Conservation (phyloP, 2,888 invertebrate species). For the Melanostoma mellinum region DNA sequence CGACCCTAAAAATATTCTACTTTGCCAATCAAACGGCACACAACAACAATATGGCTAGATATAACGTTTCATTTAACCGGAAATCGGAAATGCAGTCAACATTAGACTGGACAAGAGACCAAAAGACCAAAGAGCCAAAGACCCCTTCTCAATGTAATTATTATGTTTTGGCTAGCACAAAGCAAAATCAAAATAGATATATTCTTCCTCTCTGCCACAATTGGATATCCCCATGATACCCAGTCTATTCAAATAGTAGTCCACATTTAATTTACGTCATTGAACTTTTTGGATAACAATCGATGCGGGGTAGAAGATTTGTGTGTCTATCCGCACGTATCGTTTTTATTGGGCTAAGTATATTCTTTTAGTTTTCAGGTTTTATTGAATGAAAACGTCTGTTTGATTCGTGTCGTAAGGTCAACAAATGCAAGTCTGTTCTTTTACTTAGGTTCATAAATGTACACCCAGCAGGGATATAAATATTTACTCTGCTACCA, state of each 20-base stretch:
- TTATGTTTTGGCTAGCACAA: constrained; percentile 57
- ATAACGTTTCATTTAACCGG: constrained; percentile 51
- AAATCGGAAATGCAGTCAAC: constrained; percentile 68
- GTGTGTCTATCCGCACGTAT: constrained; percentile 58
- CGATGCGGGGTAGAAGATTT: constrained; percentile 35
- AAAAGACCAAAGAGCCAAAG: constrained; percentile 29
- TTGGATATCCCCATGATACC: constrained; percentile 27
- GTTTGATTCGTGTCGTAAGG: too few species aligned
- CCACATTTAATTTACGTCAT: constrained; percentile 54
- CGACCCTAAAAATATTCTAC: constrained; percentile 50
- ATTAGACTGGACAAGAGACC: constrained; percentile 21
- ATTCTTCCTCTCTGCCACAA: constrained; percentile 10
- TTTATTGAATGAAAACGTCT: background rate
- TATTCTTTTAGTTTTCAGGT: background rate
- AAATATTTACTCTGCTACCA: too few species aligned
- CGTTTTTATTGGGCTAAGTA: constrained; percentile 49
- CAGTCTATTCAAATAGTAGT: constrained; percentile 33
- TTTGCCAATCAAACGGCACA: constrained; percentile 58
- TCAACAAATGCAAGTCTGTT: too few species aligned
- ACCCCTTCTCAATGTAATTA: constrained; percentile 34
- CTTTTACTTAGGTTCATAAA: too few species aligned
- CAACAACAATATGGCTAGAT: constrained; percentile 13
- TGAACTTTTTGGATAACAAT: constrained; percentile 52
- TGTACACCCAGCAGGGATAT: too few species aligned
- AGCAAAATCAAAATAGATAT: constrained; percentile 42